Conservation (phyloP, 2,888 invertebrate genomes). For the Thysanoteuthis rhombus region DNA sequence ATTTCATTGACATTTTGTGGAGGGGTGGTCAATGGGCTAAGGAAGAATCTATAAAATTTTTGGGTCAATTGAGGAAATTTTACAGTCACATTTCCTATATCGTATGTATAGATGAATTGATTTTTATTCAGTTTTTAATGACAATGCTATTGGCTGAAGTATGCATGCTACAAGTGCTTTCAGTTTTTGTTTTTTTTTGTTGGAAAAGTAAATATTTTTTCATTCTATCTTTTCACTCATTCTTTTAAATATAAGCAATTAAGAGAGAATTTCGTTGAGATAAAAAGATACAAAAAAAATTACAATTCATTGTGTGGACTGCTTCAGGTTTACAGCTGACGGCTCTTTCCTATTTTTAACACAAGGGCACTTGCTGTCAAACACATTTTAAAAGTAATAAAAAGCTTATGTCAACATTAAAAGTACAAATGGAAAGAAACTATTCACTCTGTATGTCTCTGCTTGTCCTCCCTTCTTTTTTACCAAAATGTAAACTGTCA, state of each 20-base stretch:
- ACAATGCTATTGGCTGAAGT: too few species aligned
- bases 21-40: too few species aligned
- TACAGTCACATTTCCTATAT: too few species aligned
- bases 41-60: too few species aligned
- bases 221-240: neutral
- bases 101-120: too few species aligned
- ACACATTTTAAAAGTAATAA: neutral
- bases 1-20: too few species aligned
- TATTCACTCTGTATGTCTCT: too few species aligned
- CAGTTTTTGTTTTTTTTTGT: too few species aligned
- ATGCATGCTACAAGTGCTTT: too few species aligned
- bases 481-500: neutral
- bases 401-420: neutral
- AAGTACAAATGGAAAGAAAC: conserved; percentile 12
- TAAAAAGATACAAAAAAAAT: neutral
- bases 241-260: neutral
- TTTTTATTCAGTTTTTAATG: too few species aligned
- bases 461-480: neutral
- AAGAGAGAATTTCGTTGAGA: neutral
- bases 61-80: too few species aligned
- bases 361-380: neutral
- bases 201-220: neutral
- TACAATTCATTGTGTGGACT: neutral
- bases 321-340: neutral
- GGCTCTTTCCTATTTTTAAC: neutral